Evolutionary conservation across 2,888 invertebrate genomes (phyloP).

Genomic region (Melanotus villosus): DNA sequence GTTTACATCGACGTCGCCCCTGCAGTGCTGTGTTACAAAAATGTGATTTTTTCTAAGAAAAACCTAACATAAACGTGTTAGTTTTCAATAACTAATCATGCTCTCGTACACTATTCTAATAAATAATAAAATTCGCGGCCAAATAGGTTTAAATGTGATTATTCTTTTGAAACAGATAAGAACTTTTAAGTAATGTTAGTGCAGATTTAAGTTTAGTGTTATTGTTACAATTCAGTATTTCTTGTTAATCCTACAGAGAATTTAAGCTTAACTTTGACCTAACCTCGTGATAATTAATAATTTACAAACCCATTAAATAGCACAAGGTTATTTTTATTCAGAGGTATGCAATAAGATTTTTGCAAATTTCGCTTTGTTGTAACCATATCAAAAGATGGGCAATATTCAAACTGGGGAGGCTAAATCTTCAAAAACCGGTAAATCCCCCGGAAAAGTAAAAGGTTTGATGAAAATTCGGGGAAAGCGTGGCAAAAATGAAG

Average conservation of each 20-base stretch:
- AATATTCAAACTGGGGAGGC: constrained; percentile 71
- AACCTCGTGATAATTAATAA: too few species aligned
- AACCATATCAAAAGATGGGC: constrained; percentile 67
- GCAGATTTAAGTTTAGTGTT: neutral
- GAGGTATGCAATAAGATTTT: too few species aligned
- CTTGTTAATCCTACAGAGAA: neutral
- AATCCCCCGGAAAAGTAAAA: constrained; percentile 74
- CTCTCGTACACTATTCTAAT: neutral
- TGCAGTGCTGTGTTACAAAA: constrained; percentile 29
- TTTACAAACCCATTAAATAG: too few species aligned
- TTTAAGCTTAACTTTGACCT: too few species aligned
- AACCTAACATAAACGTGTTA: neutral
- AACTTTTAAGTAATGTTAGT: too few species aligned
- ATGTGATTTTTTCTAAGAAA: constrained; percentile 25
- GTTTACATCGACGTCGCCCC: constrained; percentile 39
- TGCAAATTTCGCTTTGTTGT: neutral
- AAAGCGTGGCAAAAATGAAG: constrained; percentile 63
- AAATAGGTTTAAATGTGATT: too few species aligned
- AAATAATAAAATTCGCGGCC: too few species aligned
- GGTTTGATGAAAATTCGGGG: constrained; percentile 71
- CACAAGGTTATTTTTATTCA: too few species aligned
- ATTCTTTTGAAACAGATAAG: too few species aligned
- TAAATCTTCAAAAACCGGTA: constrained; percentile 71
- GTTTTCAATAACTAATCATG: neutral
- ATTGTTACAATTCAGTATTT: neutral